phyloP scores from a whole-genome alignment of 2,113 vertebrate genomes.

The Urocitellus parryii region DNA sequence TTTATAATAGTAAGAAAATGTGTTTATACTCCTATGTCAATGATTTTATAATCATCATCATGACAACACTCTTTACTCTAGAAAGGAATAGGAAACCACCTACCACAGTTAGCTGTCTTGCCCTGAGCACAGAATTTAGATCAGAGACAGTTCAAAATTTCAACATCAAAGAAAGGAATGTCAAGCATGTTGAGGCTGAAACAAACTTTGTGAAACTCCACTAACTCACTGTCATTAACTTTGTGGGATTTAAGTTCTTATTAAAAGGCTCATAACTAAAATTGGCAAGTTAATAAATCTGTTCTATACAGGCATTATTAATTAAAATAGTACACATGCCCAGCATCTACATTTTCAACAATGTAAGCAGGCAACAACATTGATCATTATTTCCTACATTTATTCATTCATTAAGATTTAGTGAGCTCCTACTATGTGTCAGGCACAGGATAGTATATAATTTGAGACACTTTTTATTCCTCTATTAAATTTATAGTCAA shows the following conservation, averaged over 20 bases:
- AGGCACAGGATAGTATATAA: background rate
- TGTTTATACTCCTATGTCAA: slow-evolving; percentile 64
- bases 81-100: slow-evolving; percentile 59
- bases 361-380: background rate
- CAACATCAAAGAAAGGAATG: slow-evolving; percentile 92
- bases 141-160: slow-evolving; percentile 86
- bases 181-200: slow-evolving; percentile 87
- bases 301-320: slow-evolving; percentile 70
- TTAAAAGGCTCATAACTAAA: slow-evolving; percentile 78
- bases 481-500: slow-evolving; percentile 32
- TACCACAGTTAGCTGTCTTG: slow-evolving; percentile 72
- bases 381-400: background rate
- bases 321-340: slow-evolving; percentile 62
- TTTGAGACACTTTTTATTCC: background rate
- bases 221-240: slow-evolving; percentile 88
- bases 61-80: slow-evolving; percentile 78
- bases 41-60: slow-evolving; percentile 80
- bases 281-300: slow-evolving; percentile 66
- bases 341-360: slow-evolving; percentile 34
- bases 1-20: slow-evolving; percentile 52
- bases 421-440: background rate
- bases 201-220: slow-evolving; percentile 88
- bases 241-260: slow-evolving; percentile 85
- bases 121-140: slow-evolving; percentile 81
- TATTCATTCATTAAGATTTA: background rate